phyloP scores from a whole-genome alignment of 2,797 vertebrate species.

The Gephyroberyx darwinii region DNA sequence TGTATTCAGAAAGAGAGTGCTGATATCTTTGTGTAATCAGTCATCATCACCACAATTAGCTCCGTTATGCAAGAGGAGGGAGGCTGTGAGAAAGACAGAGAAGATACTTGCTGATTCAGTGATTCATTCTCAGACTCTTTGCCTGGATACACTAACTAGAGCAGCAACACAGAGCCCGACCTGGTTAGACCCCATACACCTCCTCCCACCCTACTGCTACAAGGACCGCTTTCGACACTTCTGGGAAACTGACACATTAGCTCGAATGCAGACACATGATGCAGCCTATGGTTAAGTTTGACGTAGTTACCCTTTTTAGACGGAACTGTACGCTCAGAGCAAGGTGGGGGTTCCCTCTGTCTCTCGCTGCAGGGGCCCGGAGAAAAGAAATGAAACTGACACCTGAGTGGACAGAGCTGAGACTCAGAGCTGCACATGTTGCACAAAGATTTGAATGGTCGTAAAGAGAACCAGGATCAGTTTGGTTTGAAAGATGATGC shows the following conservation, averaged over 20 bases:
- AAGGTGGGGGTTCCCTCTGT: conserved; percentile 49
- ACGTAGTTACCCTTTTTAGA: conserved; percentile 47
- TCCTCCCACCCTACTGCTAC: conserved; percentile 47
- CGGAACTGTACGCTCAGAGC: conserved; percentile 14
- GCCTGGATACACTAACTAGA: conserved; percentile 36
- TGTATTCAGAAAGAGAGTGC: not conserved
- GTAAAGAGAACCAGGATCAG: not conserved
- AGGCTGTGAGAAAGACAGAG: conserved; percentile 32
- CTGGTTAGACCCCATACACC: conserved; percentile 74
- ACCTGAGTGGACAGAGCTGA: not conserved
- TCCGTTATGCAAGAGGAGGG: conserved; percentile 30
- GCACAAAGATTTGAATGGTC: not conserved
- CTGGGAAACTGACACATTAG: conserved; percentile 73
- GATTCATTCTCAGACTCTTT: conserved; percentile 28
- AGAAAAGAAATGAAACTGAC: conserved; percentile 62
- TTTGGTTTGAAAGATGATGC: not conserved
- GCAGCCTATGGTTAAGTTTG: conserved; percentile 62
- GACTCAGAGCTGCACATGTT: not conserved
- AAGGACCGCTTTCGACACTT: conserved; percentile 65
- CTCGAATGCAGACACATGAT: conserved; percentile 25
- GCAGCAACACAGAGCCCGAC: conserved; percentile 23
- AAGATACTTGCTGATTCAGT: conserved; percentile 62
- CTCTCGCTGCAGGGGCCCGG: conserved; percentile 25
- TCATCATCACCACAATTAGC: conserved; percentile 63
- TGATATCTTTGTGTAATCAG: conserved; percentile 34